Conservation (phyloP, 2,113 vertebrate species). For the Fregata magnificens region DNA sequence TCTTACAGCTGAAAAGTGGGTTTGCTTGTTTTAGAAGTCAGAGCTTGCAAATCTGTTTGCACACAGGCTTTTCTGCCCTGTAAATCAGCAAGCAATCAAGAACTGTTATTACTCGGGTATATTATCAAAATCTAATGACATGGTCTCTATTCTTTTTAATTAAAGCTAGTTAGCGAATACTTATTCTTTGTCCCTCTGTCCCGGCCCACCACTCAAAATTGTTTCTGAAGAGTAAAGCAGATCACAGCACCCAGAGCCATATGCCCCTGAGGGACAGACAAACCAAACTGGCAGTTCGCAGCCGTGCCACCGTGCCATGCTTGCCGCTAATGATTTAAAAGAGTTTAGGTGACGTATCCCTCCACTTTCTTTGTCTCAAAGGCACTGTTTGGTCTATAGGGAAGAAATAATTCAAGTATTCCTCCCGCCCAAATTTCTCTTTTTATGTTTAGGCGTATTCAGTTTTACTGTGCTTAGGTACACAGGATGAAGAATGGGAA, state of each 20-base stretch:
- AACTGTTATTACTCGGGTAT: neutral
- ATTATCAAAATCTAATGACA: neutral
- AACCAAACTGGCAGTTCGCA: neutral
- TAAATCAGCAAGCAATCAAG: neutral
- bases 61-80: neutral
- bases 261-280: neutral
- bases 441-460: neutral
- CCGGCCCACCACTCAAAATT: neutral
- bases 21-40: neutral
- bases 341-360: neutral
- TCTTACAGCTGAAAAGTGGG: neutral
- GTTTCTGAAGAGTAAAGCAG: neutral
- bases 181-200: neutral
- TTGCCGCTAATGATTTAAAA: neutral
- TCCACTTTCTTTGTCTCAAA: neutral
- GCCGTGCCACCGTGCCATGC: neutral
- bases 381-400: neutral
- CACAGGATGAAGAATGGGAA: neutral
- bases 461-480: neutral
- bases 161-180: neutral
- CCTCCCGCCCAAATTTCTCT: neutral
- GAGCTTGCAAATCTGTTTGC: neutral
- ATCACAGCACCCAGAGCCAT: neutral
- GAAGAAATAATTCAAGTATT: neutral
- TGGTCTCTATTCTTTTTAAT: neutral